Conservation (phyloP, 2,888 invertebrate species). For the Phyllotreta cruciferae region DNA sequence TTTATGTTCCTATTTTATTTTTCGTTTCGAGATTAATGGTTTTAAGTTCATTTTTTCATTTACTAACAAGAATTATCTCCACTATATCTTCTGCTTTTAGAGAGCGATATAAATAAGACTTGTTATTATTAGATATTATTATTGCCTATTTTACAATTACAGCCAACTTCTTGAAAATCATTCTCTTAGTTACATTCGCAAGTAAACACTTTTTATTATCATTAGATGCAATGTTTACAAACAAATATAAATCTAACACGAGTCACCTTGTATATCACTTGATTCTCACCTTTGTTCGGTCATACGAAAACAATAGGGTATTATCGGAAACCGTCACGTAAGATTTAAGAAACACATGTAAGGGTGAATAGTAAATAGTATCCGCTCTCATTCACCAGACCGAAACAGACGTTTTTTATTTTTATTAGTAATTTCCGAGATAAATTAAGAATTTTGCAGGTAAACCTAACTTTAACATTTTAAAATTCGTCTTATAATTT, state of each 20-base stretch:
- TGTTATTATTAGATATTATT: not conserved
- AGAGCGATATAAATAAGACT: not conserved
- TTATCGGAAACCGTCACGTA: conserved; percentile 1
- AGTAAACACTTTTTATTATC: too few species aligned
- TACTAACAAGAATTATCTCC: too few species aligned
- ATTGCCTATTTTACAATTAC: not conserved
- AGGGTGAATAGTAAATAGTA: conserved; percentile 28
- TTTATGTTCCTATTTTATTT: not conserved
- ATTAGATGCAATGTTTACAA: too few species aligned
- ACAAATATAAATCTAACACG: too few species aligned
- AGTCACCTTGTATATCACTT: not conserved
- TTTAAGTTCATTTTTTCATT: too few species aligned
- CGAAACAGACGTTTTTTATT: conserved; percentile 38
- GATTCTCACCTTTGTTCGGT: conserved; percentile 2
- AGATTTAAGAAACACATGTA: conserved; percentile 18
- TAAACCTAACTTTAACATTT: too few species aligned
- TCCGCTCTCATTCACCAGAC: conserved; percentile 43
- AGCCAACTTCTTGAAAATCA: too few species aligned
- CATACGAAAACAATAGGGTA: not conserved
- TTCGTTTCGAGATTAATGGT: not conserved
- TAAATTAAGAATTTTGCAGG: too few species aligned
- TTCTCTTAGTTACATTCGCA: too few species aligned
- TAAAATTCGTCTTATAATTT: too few species aligned
- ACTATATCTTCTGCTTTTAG: too few species aligned
- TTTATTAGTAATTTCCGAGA: not conserved